Base-by-base conservation (phyloP, 1,140 invertebrate genomes). In the Caenorhabditis tropicalis region DNA sequence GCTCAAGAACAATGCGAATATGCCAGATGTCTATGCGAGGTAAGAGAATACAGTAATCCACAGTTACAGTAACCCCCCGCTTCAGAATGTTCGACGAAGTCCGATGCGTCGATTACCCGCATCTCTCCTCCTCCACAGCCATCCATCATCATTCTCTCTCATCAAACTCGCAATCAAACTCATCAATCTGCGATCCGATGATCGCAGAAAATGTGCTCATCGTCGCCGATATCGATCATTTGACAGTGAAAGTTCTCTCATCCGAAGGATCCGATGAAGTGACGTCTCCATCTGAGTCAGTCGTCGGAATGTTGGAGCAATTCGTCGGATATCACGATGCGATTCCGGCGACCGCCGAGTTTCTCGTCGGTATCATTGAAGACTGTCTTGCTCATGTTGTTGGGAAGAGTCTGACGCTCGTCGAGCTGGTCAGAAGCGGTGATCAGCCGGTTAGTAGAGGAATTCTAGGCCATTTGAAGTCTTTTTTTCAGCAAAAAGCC, bases 231-330 rank as follows among this genome's bases (percentile, higher is more conserved):
- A 43, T 74, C n/a, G 65, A 74, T 6, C 5, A 27, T n/a, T 31
- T n/a, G 48, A 48, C 39, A 51, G 84, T n/a, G 46, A 86, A 74
- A 46, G 65, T 74, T 9, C 43, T 87, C 51, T 79, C 86, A 39
- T 29, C 80, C 82, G 43, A 83, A 85, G 33, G 87, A 70, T 51
- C 70, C 10, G 48, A 51, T 33, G 49, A 58, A 49, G 48, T 88
- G 48, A 80, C 56, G 36, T 84, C 70, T 49, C 88, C 87, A 9
- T 88, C 86, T 43, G 88, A 88, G 46, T 86, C 82, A 5, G 56
- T 88, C 29, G 82, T 85, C 15, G 79, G 74, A 6, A 88, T 88
- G 87, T 70, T 88, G 29, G 88, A 88, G 79, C 70, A 87, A 48
- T 88, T 88, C 48, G 82, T 53, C 19, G 85, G 87, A 48, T 46